Conservation (phyloP, 2,888 invertebrate species). For the Eulithis testata region DNA sequence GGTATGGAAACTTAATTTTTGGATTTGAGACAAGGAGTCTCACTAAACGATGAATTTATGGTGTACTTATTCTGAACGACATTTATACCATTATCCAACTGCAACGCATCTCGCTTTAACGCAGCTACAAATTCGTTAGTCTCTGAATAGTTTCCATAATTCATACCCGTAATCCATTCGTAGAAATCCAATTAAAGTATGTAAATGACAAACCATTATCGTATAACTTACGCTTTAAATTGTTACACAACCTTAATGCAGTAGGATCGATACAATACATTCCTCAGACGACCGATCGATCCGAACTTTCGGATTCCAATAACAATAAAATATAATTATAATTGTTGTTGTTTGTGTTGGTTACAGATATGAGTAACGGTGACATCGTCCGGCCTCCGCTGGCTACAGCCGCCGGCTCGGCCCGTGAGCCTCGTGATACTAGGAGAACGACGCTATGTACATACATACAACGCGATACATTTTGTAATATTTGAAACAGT, state of each 20-base stretch:
- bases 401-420: slow-evolving; percentile 46
- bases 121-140: slow-evolving; percentile 17
- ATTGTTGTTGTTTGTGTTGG: too few species aligned
- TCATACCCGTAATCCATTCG: slow-evolving; percentile 29
- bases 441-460: slow-evolving; percentile 83
- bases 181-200: slow-evolving; percentile 35
- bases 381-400: slow-evolving; percentile 62
- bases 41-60: too few species aligned
- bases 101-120: slow-evolving; percentile 2
- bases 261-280: slow-evolving; percentile 14
- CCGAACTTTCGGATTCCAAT: slow-evolving; percentile 22
- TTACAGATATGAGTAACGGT: slow-evolving; percentile 77
- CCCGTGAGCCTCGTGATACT: slow-evolving; percentile 62
- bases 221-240: slow-evolving; percentile 20
- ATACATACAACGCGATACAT: slow-evolving; percentile 74
- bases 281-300: slow-evolving; percentile 9
- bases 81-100: neutral
- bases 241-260: slow-evolving; percentile 22
- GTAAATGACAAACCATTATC: slow-evolving; percentile 30
- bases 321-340: slow-evolving; percentile 30
- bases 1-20: too few species aligned
- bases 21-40: too few species aligned
- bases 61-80: neutral
- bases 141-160: slow-evolving; percentile 26
- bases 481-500: slow-evolving; percentile 85